Conservation (phyloP, 2,797 vertebrate genomes). For the Ispidina picta region DNA sequence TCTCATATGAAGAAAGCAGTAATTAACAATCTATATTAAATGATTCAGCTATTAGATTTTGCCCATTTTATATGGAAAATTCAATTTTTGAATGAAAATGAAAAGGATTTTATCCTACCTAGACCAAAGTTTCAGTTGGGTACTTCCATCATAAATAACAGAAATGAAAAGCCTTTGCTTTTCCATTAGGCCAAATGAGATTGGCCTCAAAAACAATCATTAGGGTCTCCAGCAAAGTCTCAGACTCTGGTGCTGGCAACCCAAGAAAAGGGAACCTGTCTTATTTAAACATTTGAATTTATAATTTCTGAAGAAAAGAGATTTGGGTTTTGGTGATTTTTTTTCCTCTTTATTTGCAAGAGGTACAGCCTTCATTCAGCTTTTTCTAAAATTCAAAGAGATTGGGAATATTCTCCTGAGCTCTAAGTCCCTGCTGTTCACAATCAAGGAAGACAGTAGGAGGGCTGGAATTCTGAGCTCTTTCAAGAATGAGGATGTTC, state of each 20-base stretch:
- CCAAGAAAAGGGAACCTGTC: neutral
- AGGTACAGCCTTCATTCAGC: neutral
- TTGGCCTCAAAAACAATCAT: neutral
- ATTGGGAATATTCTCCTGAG: neutral
- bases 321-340: neutral
- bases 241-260: neutral
- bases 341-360: neutral
- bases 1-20: neutral
- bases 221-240: neutral
- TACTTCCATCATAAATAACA: neutral
- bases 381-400: neutral
- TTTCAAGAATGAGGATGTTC: neutral
- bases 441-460: neutral
- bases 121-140: neutral
- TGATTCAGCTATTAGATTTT: neutral
- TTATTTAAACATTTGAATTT: neutral
- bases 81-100: neutral
- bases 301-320: neutral
- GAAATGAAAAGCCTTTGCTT: neutral
- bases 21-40: neutral
- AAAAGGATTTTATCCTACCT: neutral
- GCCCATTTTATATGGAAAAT: neutral
- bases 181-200: neutral
- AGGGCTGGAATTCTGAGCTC: neutral
- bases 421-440: neutral